Evolutionary conservation across 1,140 invertebrate genomes (phyloP), one percentile per base, ranked within the genome.

Genomic region (Eubasilissa regina): DNA sequence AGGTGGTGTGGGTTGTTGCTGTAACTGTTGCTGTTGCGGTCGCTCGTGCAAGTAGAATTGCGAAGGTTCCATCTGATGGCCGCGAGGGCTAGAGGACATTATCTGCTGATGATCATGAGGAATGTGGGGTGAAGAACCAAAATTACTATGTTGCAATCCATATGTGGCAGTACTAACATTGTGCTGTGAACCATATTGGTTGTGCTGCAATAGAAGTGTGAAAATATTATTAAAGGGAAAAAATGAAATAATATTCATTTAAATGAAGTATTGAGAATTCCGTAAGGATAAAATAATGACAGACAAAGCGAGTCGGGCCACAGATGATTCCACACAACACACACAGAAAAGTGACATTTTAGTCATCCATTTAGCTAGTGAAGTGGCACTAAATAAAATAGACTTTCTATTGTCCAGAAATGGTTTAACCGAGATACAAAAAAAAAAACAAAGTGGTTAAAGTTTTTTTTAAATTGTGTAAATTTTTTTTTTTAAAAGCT

Each of bases 21-120:
- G 86, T 9, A 85, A 84, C 68, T 51, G 75, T 51, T 77, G 62
- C n/a, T 74, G 74, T 25, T 77, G 78, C 9, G 74, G 75, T 55
- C 70, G 43, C 13, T 94, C 94, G 84, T 95, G 94, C 80, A 95
- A 87, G 87, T 94, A 95, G 87, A 95, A 95, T 84, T 94, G 94
- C 47, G 88, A 84, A 84, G 81, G 8, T 76, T 83, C 51, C 81
- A 83, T 66, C 81, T 88, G 86, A 84, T 88, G 58, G 84, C 90
- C 86, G 83, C 86, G 87, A 84, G 91, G 83, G 84, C 88, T 87
- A 11, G 89, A 85, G 53, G 86, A 81, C 83, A 88, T 84, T 35
- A 83, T 80, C 70, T 74, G 70, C 45, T 87, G 85, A 66, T 87
- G 85, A 74, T 86, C 84, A 17, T 84, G 83, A 84, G 90, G 89